Percentiles rank a stretch among this genome's conserved stretches.
Conservation (phyloP, 2,797 vertebrate genomes). For the Lithobates sylvaticus region DNA sequence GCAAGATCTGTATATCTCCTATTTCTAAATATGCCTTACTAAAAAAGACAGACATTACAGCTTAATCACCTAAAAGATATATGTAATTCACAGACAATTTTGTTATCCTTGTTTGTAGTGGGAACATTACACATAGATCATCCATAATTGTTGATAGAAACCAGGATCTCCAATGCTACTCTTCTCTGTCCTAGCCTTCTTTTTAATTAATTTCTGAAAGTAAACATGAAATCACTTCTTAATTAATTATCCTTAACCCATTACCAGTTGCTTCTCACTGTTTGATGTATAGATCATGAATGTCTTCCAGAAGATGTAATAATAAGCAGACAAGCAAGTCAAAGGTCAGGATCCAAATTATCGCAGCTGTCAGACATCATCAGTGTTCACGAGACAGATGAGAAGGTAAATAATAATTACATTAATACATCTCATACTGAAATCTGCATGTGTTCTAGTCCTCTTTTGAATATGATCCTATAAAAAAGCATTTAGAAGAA, state of each 20-base stretch:
- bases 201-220: conserved; percentile 51
- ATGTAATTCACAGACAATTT: background rate
- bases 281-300: conserved; percentile 52
- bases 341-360: conserved; percentile 55
- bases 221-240: conserved; percentile 47
- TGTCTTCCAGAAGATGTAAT: conserved; percentile 62
- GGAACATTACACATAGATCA: conserved; percentile 4
- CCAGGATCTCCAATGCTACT: conserved; percentile 35
- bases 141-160: conserved; percentile 36
- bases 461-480: background rate
- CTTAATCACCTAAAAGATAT: background rate
- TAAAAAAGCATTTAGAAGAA: background rate
- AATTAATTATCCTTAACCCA: conserved; percentile 42
- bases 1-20: background rate
- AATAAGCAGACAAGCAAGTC: conserved; percentile 57
- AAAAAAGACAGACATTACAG: background rate
- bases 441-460: conserved; percentile 19
- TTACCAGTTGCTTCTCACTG: conserved; percentile 41
- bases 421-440: conserved; percentile 16
- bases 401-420: conserved; percentile 63
- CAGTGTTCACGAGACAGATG: conserved; percentile 36
- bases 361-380: conserved; percentile 15
- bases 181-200: background rate
- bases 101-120: conserved; percentile 25
- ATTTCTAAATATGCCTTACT: background rate